Evolutionary conservation across 2,797 vertebrate genomes (phyloP).

Genomic region (Mareca penelope): DNA sequence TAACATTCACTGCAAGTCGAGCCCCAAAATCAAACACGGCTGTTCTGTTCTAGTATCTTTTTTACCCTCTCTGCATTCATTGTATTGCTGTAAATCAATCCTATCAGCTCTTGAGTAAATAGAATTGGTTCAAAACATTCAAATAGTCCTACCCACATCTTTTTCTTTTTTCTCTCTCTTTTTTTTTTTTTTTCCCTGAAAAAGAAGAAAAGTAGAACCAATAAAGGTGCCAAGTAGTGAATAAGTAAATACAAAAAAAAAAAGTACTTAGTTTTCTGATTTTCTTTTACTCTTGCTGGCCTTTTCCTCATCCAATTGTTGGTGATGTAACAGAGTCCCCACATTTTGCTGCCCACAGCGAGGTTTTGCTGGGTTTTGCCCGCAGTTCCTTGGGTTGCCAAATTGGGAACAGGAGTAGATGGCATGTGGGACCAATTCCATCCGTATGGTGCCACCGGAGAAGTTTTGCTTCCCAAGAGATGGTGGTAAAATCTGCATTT

Average conservation of each 20-base stretch:
- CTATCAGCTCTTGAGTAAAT: not conserved
- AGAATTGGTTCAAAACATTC: not conserved
- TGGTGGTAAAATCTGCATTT: not conserved
- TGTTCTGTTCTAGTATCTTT: not conserved
- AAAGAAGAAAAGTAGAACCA: not conserved
- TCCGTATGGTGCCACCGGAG: fast-evolving
- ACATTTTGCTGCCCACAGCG: not conserved
- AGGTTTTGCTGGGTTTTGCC: not conserved
- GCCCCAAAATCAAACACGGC: constrained; percentile 6
- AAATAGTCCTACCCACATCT: not conserved
- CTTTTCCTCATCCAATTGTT: not conserved
- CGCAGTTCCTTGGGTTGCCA: fast-evolving
- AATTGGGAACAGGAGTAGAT: not conserved
- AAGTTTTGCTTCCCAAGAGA: not conserved
- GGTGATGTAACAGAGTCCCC: not conserved
- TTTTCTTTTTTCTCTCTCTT: not conserved
- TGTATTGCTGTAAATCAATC: not conserved
- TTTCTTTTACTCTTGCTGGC: not conserved
- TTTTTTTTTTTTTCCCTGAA: not conserved
- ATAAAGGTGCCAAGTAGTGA: not conserved
- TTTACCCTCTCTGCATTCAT: not conserved
- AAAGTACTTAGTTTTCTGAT: not conserved
- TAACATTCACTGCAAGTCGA: not conserved
- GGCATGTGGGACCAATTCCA: fast-evolving
- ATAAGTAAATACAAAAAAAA: not conserved